A percentile compares a stretch with the other conserved stretches of the same genome.
Evolutionary conservation across 2,797 vertebrate genomes (phyloP).

Genomic region (Schizopygopsis pylzovi): DNA sequence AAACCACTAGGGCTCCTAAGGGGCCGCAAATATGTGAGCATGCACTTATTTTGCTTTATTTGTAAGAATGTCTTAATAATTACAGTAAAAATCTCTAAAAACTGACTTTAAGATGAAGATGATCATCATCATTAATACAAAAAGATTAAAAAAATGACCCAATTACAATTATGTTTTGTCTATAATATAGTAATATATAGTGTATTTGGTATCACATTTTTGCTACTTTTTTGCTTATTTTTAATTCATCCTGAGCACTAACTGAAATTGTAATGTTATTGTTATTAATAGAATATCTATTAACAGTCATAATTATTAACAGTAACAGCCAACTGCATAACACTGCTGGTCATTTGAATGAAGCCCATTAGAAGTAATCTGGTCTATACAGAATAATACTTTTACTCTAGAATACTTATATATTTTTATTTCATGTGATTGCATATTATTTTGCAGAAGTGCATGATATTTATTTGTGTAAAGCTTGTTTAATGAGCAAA

Average conservation of each 20-base stretch:
- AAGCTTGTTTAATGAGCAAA: neutral
- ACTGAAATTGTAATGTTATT: neutral
- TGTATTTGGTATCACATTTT: neutral
- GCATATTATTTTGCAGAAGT: neutral
- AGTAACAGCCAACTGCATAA: neutral
- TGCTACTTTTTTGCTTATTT: neutral
- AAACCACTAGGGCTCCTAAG: neutral
- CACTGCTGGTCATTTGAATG: neutral
- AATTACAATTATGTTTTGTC: neutral
- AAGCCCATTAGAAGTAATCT: neutral
- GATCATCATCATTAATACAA: neutral
- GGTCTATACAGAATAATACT: neutral
- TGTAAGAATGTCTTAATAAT: neutral
- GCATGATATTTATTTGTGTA: neutral
- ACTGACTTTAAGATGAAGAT: neutral
- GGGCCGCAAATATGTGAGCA: neutral
- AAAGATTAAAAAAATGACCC: neutral
- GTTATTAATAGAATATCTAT: neutral
- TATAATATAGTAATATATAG: neutral
- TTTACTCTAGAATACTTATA: neutral
- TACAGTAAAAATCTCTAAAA: too few relatives aligned
- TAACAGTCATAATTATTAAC: neutral
- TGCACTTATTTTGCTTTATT: neutral
- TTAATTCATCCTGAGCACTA: neutral
- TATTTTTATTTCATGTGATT: neutral